Base-by-base conservation (phyloP, 2,797 vertebrate species). In the Bovichtus diacanthus region DNA sequence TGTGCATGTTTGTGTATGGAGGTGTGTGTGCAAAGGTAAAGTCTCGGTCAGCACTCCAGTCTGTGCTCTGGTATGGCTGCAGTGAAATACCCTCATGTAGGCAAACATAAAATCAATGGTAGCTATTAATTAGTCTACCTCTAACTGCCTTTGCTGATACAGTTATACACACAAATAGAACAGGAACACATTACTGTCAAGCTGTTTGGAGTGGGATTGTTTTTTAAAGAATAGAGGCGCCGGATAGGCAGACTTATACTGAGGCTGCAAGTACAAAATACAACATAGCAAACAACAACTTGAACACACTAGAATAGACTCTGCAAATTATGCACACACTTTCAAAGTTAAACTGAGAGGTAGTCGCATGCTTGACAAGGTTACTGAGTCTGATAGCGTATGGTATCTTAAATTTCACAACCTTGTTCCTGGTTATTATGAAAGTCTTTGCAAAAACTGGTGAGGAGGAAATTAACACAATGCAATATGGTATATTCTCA, bases 71-170 rank as follows among this genome's bases (percentile, higher is more conserved):
- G 47, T 59, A 60, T 43, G 75, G 70, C 78, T 70, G 74, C 80
- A 78, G 76, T 76, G 69, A 87, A 85, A 88, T 75, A 69, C 71
- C 61, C 82, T 87, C 80, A 90, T 91, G 74, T 67, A 34, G 65
- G 51, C 84, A 80, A 92, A 89, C 87, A 85, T 82, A 85, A 88
- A 91, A 92, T 93, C 91, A 89, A 92, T 91, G 76, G 27, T 7
- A 27, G 81, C 90, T 88, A 86, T 93, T 91, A 90, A 91, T 92
- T 88, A 92, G 86, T 88, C 86, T 74, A 70, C 60, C 38, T 78
- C 72, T 72, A 69, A 67, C 87, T 78, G 83, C 64, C 44, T 25
- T 29, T 76, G 83, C 86, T 86, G 81, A 86, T 83, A 77, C 71
- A 80, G 82, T 74, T 53, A 59, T 76, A 80, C 31, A 73, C 69